Conservation (phyloP, 2,888 invertebrate species). For the Frankliniella intonsa region DNA sequence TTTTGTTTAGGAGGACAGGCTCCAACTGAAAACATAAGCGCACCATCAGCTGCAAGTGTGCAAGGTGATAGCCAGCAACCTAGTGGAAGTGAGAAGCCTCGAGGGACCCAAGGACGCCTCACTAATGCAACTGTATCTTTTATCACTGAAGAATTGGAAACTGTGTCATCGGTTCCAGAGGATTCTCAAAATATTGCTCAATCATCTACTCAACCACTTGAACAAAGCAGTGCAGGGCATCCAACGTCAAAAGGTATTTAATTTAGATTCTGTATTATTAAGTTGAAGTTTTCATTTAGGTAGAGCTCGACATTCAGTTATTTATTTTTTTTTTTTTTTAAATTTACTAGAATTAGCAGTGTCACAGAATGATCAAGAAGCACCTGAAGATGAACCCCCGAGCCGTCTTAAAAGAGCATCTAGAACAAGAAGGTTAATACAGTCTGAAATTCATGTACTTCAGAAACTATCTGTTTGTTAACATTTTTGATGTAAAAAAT, state of each 20-base stretch:
- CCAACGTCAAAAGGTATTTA: background rate
- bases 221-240: background rate
- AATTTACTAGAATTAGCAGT: background rate
- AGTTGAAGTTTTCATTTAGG: background rate
- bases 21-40: background rate
- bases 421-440: background rate
- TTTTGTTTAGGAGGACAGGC: background rate
- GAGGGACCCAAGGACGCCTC: background rate
- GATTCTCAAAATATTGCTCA: background rate
- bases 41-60: background rate
- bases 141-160: background rate
- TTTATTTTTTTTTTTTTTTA: background rate
- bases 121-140: conserved; percentile 7
- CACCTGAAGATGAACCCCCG: background rate
- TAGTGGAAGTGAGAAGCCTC: background rate
- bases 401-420: background rate
- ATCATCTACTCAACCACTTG: background rate
- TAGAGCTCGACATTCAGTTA: no score
- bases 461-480: background rate
- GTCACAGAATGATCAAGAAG: background rate
- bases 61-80: background rate
- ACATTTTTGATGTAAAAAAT: background rate
- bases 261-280: no score
- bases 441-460: background rate
- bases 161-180: background rate